These are phyloP conservation scores for Pseudomugil tenellus DNA, from an alignment of 2,797 vertebrate species.

Conservation along the genomic window DNA sequence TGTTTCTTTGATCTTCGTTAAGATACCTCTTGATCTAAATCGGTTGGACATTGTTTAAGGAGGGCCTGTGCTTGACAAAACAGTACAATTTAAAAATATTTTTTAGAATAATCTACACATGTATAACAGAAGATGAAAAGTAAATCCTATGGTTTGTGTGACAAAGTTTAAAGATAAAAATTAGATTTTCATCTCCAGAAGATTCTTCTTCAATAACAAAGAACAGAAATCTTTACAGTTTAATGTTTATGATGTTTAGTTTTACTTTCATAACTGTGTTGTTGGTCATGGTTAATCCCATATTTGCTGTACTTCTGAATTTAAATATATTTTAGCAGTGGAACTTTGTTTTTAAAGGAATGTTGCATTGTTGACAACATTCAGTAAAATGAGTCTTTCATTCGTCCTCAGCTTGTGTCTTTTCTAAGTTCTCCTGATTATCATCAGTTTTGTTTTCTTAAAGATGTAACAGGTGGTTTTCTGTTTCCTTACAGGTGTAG, in stretches of 20 bases:
- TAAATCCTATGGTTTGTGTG: not conserved
- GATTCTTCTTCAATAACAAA: no score
- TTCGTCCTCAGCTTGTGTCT: no score
- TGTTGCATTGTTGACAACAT: not conserved
- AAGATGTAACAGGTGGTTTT: no score
- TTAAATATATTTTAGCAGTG: not conserved
- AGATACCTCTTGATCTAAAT: slow-evolving; percentile 63
- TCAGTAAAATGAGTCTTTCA: not conserved
- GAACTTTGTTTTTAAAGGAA: not conserved
- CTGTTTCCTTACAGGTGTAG: no score
- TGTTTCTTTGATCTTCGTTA: slow-evolving; percentile 61
- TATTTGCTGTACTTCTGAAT: no score
- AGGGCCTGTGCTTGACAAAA: slow-evolving; percentile 34
- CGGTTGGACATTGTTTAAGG: slow-evolving; percentile 42
- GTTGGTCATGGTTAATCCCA: not conserved
- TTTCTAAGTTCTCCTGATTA: no score
- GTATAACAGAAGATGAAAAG: not conserved
- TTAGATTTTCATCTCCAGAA: not conserved
- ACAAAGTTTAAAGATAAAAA: not conserved
- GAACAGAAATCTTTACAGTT: no score
- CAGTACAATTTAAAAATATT: slow-evolving; percentile 19
- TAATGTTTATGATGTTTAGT: no score
- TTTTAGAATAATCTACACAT: not conserved
- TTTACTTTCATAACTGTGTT: no score
- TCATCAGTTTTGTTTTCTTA: no score